A percentile compares a stretch with the other conserved stretches of the same genome.
Conservation (phyloP, 2,797 vertebrate species). For the Poeciliopsis presidionis region DNA sequence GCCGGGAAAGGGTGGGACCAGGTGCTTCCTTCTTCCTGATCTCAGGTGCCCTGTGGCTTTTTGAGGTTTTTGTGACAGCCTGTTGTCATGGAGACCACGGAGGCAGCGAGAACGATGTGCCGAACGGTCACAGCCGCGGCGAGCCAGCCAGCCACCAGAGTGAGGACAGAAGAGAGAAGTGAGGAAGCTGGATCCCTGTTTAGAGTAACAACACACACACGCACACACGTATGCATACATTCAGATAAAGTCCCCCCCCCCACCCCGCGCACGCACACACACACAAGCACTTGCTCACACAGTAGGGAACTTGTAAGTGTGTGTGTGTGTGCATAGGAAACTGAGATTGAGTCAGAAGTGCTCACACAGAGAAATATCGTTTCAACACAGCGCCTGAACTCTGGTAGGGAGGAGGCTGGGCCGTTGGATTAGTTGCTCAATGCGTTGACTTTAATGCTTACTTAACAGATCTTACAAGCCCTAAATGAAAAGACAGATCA, state of each 20-base stretch:
- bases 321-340: conserved; percentile 71
- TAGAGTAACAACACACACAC: conserved; percentile 62
- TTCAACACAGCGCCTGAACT: conserved; percentile 71
- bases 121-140: conserved; percentile 16
- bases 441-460: conserved; percentile 63
- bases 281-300: conserved; percentile 30
- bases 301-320: conserved; percentile 65
- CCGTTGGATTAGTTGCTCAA: conserved; percentile 75
- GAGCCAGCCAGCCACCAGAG: conserved; percentile 44
- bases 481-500: conserved; percentile 23
- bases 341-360: conserved; percentile 80
- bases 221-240: conserved; percentile 30
- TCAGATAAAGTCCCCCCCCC: too few species aligned
- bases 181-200: conserved; percentile 71
- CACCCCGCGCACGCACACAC: neutral
- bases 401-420: conserved; percentile 57
- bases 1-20: conserved; percentile 42
- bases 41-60: conserved; percentile 48
- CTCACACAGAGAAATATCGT: conserved; percentile 68
- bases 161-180: conserved; percentile 63
- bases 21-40: conserved; percentile 69
- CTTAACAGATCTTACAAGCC: conserved; percentile 47
- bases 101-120: conserved; percentile 18
- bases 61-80: conserved; percentile 34
- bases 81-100: conserved; percentile 50